A percentile compares a stretch with the other conserved stretches of the same genome.
phyloP scores from a whole-genome alignment of 2,797 vertebrate genomes.

The Sparidentex hasta region DNA sequence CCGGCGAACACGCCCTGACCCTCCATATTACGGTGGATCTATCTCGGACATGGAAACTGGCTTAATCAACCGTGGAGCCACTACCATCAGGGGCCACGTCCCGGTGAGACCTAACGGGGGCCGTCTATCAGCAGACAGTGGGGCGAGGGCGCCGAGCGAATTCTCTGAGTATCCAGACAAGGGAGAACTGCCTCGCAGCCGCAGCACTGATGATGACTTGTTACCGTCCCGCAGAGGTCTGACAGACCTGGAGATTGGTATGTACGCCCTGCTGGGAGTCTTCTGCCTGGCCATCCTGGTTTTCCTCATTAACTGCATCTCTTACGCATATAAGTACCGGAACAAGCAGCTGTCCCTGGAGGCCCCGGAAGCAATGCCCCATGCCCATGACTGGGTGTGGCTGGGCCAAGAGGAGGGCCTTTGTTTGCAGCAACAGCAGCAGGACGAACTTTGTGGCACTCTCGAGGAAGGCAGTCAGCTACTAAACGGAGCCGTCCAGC shows the following conservation, averaged over 20 bases:
- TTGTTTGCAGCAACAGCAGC: conserved; percentile 87
- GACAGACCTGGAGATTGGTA: conserved; percentile 95
- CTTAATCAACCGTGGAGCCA: conserved; percentile 80
- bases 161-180: conserved; percentile 92
- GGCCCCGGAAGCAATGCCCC: conserved; percentile 88
- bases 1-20: conserved; percentile 86
- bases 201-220: conserved; percentile 85
- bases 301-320: conserved; percentile 96
- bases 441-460: conserved; percentile 87
- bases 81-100: conserved; percentile 85
- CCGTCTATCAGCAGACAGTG: conserved; percentile 81
- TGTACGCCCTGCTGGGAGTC: conserved; percentile 96
- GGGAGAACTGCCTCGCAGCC: conserved; percentile 87
- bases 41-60: conserved; percentile 88
- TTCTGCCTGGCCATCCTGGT: conserved; percentile 97
- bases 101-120: conserved; percentile 83
- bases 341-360: conserved; percentile 93
- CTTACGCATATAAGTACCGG: conserved; percentile 93
- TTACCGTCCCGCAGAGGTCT: conserved; percentile 87
- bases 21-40: conserved; percentile 83
- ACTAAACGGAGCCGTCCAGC: conserved; percentile 85
- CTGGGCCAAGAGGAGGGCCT: conserved; percentile 91
- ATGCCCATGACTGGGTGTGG: conserved; percentile 99
- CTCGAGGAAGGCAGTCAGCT: conserved; percentile 89
- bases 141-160: conserved; percentile 87